Percentiles rank a stretch among this genome's conserved stretches.
phyloP scores from a whole-genome alignment of 2,888 invertebrate species.

The Hyposoter dolosus region DNA sequence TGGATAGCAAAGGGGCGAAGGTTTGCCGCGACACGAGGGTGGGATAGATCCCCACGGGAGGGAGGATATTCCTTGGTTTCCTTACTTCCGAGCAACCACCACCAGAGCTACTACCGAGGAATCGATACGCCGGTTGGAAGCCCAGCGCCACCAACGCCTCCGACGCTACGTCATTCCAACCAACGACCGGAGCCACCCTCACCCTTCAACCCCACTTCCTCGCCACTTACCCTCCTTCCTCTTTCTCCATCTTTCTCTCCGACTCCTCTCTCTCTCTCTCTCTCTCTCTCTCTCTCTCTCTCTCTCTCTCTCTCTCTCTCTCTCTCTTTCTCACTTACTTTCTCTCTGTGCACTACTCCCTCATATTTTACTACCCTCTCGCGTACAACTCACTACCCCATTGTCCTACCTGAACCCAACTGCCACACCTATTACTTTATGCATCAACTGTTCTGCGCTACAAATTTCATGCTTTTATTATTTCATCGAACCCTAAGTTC shows the following conservation, averaged over 20 bases:
- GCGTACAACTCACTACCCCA: slow-evolving; percentile 46
- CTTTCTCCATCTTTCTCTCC: slow-evolving; percentile 35
- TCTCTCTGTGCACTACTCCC: slow-evolving; percentile 29
- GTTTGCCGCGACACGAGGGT: slow-evolving; percentile 55
- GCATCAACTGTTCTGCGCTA: slow-evolving; percentile 29
- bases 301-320: slow-evolving; percentile 25
- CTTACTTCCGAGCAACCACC: slow-evolving; percentile 69
- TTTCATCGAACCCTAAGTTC: not conserved
- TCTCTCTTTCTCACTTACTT: slow-evolving; percentile 25
- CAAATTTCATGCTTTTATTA: not conserved
- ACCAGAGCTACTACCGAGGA: slow-evolving; percentile 74
- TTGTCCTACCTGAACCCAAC: slow-evolving; percentile 54
- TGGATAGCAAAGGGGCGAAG: slow-evolving; percentile 46
- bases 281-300: slow-evolving; percentile 25
- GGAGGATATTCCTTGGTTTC: slow-evolving; percentile 61
- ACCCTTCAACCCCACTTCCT: slow-evolving; percentile 65
- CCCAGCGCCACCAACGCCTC: slow-evolving; percentile 83
- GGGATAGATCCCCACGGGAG: slow-evolving; percentile 58
- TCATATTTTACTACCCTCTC: slow-evolving; percentile 33
- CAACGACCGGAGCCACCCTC: slow-evolving; percentile 75
- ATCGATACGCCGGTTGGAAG: slow-evolving; percentile 83
- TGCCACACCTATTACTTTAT: slow-evolving; percentile 51
- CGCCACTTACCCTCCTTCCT: slow-evolving; percentile 47
- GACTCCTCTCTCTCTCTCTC: slow-evolving; percentile 17
- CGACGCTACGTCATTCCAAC: slow-evolving; percentile 83